These are phyloP conservation scores for Nebria salina DNA, from an alignment of 2,888 invertebrate species.

Conservation along the genomic window DNA sequence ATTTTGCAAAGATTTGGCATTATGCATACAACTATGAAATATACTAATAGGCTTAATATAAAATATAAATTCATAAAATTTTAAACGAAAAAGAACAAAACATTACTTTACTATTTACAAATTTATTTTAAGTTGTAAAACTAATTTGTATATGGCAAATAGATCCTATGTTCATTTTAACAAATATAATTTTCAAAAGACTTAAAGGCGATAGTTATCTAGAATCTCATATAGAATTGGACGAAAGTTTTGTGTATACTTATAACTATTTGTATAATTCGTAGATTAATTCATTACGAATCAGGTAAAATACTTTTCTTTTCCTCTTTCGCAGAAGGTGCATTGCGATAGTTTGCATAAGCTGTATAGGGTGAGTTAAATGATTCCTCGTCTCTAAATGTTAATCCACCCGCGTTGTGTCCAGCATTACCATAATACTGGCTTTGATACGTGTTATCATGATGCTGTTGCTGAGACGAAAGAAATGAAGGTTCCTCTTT, in stretches of 20 bases:
- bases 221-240: too few relatives aligned
- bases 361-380: constrained; percentile 77
- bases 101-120: too few relatives aligned
- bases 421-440: constrained; percentile 53
- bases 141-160: too few relatives aligned
- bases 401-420: constrained; percentile 65
- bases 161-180: too few relatives aligned
- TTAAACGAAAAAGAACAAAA: too few relatives aligned
- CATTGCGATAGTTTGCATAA: constrained; percentile 71
- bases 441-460: constrained; percentile 60
- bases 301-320: constrained; percentile 63
- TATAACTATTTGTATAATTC: neutral
- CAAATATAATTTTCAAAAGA: too few relatives aligned
- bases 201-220: too few relatives aligned
- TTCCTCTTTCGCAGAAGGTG: constrained; percentile 59
- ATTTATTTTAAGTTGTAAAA: too few relatives aligned
- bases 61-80: too few relatives aligned
- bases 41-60: neutral
- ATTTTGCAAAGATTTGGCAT: neutral
- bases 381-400: constrained; percentile 73
- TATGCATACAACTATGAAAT: neutral
- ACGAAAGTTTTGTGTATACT: neutral
- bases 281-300: constrained; percentile 53
- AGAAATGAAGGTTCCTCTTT: constrained; percentile 60
- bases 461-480: constrained; percentile 53